phyloP scores from a whole-genome alignment of 1,140 invertebrate species.

The Nasonia giraulti region DNA sequence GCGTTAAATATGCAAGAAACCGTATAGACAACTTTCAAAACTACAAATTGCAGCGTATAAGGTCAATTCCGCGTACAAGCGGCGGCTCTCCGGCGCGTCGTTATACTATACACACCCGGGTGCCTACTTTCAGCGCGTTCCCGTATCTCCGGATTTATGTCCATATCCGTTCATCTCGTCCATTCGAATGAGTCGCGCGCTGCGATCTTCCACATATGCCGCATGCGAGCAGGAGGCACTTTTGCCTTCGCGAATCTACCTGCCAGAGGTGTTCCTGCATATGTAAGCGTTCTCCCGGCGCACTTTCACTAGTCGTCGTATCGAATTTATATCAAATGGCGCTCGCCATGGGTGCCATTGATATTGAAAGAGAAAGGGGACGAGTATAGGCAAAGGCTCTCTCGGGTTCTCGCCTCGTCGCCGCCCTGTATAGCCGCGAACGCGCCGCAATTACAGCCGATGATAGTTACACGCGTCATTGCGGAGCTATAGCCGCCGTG shows the following conservation, averaged over 20 bases:
- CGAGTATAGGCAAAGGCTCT: neutral
- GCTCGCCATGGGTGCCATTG: neutral
- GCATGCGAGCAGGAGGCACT: neutral
- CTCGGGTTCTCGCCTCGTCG: neutral
- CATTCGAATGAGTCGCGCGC: no score
- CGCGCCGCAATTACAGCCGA: constrained; percentile 9
- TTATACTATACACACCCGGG: no score
- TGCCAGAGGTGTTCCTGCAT: neutral
- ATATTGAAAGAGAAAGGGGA: constrained; percentile 31
- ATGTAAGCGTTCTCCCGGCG: neutral
- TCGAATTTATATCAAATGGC: neutral
- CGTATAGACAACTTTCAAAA: neutral
- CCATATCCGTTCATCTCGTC: no score
- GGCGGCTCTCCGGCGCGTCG: no score
- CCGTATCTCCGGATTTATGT: neutral
- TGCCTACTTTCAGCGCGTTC: no score
- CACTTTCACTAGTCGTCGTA: constrained; percentile 11
- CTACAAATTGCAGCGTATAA: neutral
- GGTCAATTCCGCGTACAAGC: no score
- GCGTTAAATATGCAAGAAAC: neutral
- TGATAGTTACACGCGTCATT: constrained; percentile 1
- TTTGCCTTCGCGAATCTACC: neutral
- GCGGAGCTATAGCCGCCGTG: no score
- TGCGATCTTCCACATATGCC: neutral
- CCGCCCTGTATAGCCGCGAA: no score